These are phyloP conservation scores for Lasaia peninsularis DNA, from an alignment of 1,140 invertebrate species.

Conservation along the genomic window DNA sequence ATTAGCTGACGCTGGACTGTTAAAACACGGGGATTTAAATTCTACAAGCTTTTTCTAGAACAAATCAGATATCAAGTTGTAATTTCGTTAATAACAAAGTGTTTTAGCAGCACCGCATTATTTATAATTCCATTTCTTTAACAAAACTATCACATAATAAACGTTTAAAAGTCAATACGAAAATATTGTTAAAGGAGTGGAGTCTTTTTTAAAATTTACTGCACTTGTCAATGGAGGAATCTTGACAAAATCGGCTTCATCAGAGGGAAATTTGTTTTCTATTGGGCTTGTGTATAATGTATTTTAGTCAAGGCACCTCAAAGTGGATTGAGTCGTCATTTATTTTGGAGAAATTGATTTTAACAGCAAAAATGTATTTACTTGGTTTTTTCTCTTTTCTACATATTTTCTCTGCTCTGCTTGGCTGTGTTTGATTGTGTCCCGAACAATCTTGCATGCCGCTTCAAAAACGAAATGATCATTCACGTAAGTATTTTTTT, in stretches of 20 bases:
- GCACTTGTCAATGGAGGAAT: slow-evolving; percentile 68
- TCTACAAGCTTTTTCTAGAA: slow-evolving; percentile 5
- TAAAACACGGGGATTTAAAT: slow-evolving; percentile 47
- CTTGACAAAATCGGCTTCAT: slow-evolving; percentile 44
- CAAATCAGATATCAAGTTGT: slow-evolving; percentile 12
- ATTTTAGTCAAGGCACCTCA: slow-evolving; percentile 61
- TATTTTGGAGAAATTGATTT: slow-evolving; percentile 72
- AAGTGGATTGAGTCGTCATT: slow-evolving; percentile 66
- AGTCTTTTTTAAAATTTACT: slow-evolving; percentile 68
- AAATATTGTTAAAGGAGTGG: slow-evolving; percentile 48
- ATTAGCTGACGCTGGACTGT: slow-evolving; percentile 70
- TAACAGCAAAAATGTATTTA: slow-evolving; percentile 77
- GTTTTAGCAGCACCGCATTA: slow-evolving; percentile 69
- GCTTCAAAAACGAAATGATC: slow-evolving; percentile 86
- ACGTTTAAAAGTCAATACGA: neutral
- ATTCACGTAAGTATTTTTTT: slow-evolving; percentile 87
- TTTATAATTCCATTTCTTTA: slow-evolving; percentile 43
- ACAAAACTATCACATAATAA: slow-evolving; percentile 21
- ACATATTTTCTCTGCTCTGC: slow-evolving; percentile 86
- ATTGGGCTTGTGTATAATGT: neutral
- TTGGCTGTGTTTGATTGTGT: slow-evolving; percentile 86
- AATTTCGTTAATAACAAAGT: slow-evolving; percentile 23
- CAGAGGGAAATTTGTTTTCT: slow-evolving; percentile 1
- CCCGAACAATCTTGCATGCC: slow-evolving; percentile 84
- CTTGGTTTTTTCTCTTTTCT: slow-evolving; percentile 83